Conservation (phyloP, 2,888 invertebrate genomes). For the Nephrotoma appendiculata region DNA sequence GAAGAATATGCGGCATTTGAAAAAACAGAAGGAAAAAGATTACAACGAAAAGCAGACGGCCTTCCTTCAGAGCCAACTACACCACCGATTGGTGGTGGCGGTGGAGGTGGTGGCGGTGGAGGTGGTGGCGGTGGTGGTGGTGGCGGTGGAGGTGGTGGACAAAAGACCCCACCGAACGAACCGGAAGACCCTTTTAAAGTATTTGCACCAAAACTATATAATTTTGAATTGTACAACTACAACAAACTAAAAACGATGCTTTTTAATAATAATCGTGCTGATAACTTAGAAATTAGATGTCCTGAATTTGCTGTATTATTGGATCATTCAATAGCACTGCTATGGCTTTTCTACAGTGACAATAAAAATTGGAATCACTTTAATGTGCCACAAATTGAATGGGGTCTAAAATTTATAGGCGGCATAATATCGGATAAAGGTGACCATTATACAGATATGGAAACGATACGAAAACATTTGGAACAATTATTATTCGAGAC, state of each 20-base stretch:
- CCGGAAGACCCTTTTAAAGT: neutral
- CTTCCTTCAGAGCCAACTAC: neutral
- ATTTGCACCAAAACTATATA: neutral
- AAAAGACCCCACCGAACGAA: too few relatives aligned
- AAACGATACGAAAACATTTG: neutral
- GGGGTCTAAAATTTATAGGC: slow-evolving; percentile 16
- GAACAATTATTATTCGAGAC: neutral
- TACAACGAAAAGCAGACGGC: too few relatives aligned
- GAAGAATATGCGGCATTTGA: too few relatives aligned
- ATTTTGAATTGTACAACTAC: neutral
- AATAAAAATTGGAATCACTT: slow-evolving; percentile 5
- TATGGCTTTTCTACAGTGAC: slow-evolving; percentile 14
- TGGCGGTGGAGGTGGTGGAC: neutral
- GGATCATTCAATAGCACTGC: slow-evolving; percentile 16
- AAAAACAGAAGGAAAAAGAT: too few relatives aligned
- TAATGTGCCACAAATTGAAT: slow-evolving; percentile 13
- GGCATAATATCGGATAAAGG: slow-evolving; percentile 8
- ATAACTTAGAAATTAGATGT: slow-evolving; percentile 9
- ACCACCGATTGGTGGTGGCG: neutral
- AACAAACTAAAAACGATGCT: neutral
- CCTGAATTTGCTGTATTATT: slow-evolving; percentile 14
- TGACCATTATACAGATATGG: neutral
- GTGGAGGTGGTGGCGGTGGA: neutral
- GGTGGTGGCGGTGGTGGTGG: neutral
- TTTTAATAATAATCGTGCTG: neutral